A percentile compares a stretch with the other conserved stretches of the same genome.
Conservation (phyloP, 2,113 vertebrate species). For the Alouatta palliata region DNA sequence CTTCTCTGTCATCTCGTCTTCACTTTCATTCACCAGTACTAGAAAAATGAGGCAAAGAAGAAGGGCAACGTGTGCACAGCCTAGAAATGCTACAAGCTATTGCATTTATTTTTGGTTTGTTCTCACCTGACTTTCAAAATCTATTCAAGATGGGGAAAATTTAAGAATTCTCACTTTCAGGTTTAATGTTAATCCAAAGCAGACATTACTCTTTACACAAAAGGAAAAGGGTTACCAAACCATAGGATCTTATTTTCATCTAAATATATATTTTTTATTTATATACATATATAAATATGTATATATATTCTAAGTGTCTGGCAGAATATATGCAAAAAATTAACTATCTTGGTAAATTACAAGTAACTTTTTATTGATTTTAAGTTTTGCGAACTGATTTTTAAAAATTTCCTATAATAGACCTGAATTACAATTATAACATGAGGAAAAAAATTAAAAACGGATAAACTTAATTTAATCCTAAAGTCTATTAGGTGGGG, state of each 20-base stretch:
- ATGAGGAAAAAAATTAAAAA: background rate
- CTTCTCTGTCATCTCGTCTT: background rate
- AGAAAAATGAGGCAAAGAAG: background rate
- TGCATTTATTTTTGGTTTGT: constrained; percentile 11
- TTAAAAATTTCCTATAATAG: constrained; percentile 15
- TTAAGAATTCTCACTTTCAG: background rate
- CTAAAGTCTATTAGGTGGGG: background rate
- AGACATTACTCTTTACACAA: background rate
- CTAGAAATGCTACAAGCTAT: background rate
- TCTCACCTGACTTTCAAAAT: constrained; percentile 2
- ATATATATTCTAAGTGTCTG: background rate
- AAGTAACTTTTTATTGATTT: background rate
- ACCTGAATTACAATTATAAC: background rate
- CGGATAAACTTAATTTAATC: background rate
- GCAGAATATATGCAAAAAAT: background rate
- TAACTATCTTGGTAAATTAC: background rate
- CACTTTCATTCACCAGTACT: background rate
- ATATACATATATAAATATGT: background rate
- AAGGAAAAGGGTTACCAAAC: background rate
- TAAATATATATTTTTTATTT: background rate
- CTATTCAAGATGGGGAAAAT: background rate
- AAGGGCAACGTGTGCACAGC: background rate
- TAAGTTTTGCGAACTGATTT: background rate
- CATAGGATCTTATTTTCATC: background rate
- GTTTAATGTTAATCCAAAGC: background rate